A percentile compares a stretch with the other conserved stretches of the same genome.
phyloP scores from a whole-genome alignment of 2,888 invertebrate genomes.

The Leptopterna dolabrata region DNA sequence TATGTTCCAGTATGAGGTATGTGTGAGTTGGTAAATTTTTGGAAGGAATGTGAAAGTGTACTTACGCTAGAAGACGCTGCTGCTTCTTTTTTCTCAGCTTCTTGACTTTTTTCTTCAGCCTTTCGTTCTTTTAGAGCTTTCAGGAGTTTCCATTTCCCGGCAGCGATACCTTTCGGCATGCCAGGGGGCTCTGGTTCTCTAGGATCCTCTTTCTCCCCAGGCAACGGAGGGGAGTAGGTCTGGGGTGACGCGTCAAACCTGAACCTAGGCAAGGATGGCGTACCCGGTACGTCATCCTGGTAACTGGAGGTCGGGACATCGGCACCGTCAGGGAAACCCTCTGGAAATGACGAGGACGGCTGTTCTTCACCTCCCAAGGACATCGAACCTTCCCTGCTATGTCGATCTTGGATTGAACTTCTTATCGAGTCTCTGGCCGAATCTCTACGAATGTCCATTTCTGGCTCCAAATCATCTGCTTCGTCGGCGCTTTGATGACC shows the following conservation, averaged over 20 bases:
- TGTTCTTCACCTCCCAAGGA: not conserved
- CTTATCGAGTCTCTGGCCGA: slow-evolving; percentile 10
- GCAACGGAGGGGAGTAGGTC: slow-evolving; percentile 65
- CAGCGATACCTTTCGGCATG: slow-evolving; percentile 35
- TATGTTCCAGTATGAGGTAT: too few relatives aligned
- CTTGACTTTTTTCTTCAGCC: slow-evolving; percentile 84
- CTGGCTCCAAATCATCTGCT: slow-evolving; percentile 33
- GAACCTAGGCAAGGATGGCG: slow-evolving; percentile 69
- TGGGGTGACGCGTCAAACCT: slow-evolving; percentile 67
- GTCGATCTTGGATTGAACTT: slow-evolving; percentile 25
- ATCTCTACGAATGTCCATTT: slow-evolving; percentile 66
- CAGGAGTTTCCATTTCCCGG: slow-evolving; percentile 89
- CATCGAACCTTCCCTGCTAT: slow-evolving; percentile 41
- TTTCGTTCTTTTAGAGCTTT: slow-evolving; percentile 91
- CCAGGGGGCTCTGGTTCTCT: slow-evolving; percentile 72
- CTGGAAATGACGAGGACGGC: not conserved
- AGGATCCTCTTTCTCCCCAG: slow-evolving; percentile 66
- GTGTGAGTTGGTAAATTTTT: too few relatives aligned
- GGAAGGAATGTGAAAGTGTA: not conserved
- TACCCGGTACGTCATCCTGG: slow-evolving; percentile 63
- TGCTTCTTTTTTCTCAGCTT: slow-evolving; percentile 73
- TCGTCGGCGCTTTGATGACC: slow-evolving; percentile 75
- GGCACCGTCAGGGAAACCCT: not conserved
- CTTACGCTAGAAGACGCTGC: slow-evolving; percentile 64
- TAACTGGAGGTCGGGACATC: not conserved